phyloP scores from a whole-genome alignment of 2,797 vertebrate genomes.

The Hemibagrus guttatus region DNA sequence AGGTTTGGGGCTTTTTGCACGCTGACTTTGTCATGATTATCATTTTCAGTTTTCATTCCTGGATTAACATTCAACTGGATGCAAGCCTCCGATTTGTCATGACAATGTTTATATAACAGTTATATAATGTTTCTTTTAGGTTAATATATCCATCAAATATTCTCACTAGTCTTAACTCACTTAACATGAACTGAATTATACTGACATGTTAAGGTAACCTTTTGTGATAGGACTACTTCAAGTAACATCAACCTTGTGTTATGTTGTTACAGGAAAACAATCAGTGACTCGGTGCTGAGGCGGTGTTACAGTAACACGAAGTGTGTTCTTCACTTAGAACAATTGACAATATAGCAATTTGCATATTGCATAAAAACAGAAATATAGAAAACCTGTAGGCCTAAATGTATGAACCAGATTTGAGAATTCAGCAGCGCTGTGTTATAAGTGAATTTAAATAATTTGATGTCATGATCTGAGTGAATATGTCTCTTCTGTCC shows the following conservation, averaged over 20 bases:
- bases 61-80: neutral
- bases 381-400: neutral
- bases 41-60: neutral
- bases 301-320: neutral
- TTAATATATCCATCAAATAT: neutral
- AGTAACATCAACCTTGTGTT: neutral
- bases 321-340: neutral
- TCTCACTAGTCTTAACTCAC: neutral
- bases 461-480: neutral
- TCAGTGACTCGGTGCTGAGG: neutral
- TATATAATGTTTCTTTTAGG: neutral
- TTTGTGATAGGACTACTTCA: neutral
- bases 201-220: neutral
- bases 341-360: neutral
- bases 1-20: neutral
- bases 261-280: neutral
- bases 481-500: conserved; percentile 14
- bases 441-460: neutral
- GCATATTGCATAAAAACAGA: too few relatives aligned
- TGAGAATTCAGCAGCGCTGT: neutral
- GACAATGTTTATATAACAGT: too few relatives aligned
- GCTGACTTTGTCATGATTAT: neutral
- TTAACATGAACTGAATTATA: neutral
- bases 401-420: neutral
- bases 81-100: too few relatives aligned